These are phyloP conservation scores for Callipepla squamata DNA, from an alignment of 2,113 vertebrate genomes.

Conservation along the genomic window DNA sequence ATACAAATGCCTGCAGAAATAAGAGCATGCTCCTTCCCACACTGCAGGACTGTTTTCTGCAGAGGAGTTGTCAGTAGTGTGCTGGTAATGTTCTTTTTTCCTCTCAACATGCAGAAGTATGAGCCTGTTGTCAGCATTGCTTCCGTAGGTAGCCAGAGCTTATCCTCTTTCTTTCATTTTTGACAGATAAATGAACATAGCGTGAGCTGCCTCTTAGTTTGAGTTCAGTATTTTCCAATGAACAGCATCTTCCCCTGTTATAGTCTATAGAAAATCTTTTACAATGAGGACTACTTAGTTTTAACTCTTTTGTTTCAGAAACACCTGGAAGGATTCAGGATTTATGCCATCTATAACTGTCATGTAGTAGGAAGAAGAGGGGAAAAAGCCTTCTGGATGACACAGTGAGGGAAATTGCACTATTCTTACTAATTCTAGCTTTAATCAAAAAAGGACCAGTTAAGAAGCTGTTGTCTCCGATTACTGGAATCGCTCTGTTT, in stretches of 20 bases:
- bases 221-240: background rate
- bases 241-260: background rate
- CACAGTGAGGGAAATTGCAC: background rate
- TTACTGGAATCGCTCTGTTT: background rate
- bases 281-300: background rate
- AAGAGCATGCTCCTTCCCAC: background rate
- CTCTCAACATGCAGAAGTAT: background rate
- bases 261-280: background rate
- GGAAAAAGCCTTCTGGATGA: background rate
- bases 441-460: background rate
- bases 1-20: background rate
- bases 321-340: background rate
- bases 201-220: background rate
- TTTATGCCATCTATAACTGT: background rate
- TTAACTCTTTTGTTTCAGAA: background rate
- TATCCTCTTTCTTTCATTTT: background rate
- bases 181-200: background rate
- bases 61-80: background rate
- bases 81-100: background rate
- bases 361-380: background rate
- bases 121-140: background rate
- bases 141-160: background rate
- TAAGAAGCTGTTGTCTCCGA: background rate
- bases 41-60: background rate
- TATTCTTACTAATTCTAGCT: background rate